Conservation (phyloP, 2,888 invertebrate genomes). For the Leucozona laternaria region DNA sequence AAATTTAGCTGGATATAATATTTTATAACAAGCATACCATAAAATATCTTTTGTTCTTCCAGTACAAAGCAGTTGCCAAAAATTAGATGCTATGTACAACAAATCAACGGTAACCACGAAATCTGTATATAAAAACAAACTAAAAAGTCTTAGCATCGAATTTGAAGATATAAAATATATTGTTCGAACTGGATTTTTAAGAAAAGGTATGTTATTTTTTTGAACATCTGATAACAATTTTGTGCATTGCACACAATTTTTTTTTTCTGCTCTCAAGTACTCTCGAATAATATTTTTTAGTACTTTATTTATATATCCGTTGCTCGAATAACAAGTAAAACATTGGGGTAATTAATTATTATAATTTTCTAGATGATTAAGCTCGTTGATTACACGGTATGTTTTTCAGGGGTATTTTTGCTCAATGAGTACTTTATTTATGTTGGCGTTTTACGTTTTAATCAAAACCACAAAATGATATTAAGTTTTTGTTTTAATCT, state of each 20-base stretch:
- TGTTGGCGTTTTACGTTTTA: not conserved
- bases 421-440: not conserved
- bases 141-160: constrained; percentile 80
- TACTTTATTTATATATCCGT: constrained; percentile 8
- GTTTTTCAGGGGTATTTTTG: too few relatives aligned
- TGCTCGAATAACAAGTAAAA: not conserved
- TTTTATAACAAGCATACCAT: not conserved
- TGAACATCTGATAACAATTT: not conserved
- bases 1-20: not conserved
- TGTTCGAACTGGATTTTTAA: constrained; percentile 80
- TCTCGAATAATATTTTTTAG: not conserved
- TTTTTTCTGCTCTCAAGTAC: not conserved
- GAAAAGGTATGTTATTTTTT: constrained; percentile 78
- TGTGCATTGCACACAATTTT: not conserved
- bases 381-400: not conserved
- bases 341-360: constrained; percentile 10
- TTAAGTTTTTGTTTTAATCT: not conserved
- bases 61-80: constrained; percentile 53
- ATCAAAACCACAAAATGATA: not conserved
- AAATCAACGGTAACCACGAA: constrained; percentile 14
- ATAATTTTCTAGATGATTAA: not conserved
- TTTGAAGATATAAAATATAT: constrained; percentile 81
- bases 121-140: constrained; percentile 77
- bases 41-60: not conserved
- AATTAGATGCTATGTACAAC: constrained; percentile 17